phyloP scores from a whole-genome alignment of 37 sponge, comb jelly and placozoan genomes.

The Beroe forskalii region DNA sequence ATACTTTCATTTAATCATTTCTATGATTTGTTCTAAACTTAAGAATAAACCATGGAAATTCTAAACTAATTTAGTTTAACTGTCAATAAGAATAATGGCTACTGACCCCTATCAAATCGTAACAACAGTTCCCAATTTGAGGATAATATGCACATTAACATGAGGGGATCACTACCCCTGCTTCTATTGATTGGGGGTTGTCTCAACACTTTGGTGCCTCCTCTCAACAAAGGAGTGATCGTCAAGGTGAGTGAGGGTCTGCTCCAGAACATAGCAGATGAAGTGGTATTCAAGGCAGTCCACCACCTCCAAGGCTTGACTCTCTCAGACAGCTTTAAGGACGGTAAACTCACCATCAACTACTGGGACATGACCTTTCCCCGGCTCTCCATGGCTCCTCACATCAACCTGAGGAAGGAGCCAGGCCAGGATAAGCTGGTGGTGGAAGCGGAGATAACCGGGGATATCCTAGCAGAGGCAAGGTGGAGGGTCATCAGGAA shows the following conservation, averaged over 20 bases:
- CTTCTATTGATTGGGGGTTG: no score
- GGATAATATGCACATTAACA: no score
- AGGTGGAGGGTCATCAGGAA: slow-evolving; percentile 9
- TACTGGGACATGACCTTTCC: slow-evolving; percentile 7
- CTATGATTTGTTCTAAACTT: no score
- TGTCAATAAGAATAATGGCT: no score
- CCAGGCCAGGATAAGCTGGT: not conserved
- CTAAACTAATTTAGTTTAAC: no score
- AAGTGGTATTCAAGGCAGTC: not conserved
- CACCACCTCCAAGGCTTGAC: not conserved
- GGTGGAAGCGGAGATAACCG: slow-evolving; percentile 4
- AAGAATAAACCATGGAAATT: no score
- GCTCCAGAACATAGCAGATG: not conserved
- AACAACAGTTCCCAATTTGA: no score
- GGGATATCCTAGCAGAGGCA: not conserved
- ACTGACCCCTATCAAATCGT: no score
- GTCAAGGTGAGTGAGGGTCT: not conserved
- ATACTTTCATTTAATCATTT: no score
- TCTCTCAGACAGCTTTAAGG: not conserved
- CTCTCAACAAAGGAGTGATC: not conserved
- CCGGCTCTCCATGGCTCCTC: not conserved
- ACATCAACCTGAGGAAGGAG: not conserved
- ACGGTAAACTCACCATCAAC: not conserved
- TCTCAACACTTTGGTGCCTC: not conserved
- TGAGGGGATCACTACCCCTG: no score